Base-by-base conservation (phyloP, 2,797 vertebrate genomes). In the Clamator glandarius region DNA sequence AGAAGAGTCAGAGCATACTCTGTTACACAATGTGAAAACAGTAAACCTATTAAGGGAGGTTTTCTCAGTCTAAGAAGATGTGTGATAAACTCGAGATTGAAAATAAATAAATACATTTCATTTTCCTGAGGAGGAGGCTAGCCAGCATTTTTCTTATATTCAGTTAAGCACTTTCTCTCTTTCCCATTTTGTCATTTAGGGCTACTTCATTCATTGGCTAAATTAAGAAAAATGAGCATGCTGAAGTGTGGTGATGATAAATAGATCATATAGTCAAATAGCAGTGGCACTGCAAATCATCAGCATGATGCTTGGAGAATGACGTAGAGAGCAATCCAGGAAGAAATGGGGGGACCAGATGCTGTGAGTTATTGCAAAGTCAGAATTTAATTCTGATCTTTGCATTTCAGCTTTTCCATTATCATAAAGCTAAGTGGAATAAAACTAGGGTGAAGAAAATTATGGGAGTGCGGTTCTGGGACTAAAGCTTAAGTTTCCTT, bases 1-100 rank as follows among this genome's bases (percentile, higher is more conserved):
- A 44, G 42, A 84, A 93, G 75, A 94, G 61, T 92, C 91, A 89
- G 72, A 94, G 63, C 26, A 89, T 87, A 63, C 31, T 66, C 17
- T 28, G 26, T 76, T 93, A 61, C 87, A 63, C 70, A 52, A 67
- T 59, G 31, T 94, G 80, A 85, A 67, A 89, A 63, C 66, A 79
- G 57, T 59, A 85, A 87, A 66, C 31, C 63, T 61, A 26, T 26
- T 25, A 76, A 59, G 57, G 52, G 68, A 80, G 36, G 26, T 67
- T 93, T 93, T 79, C 39, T 84, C 84, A 69, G 46, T 68, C 42
- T 78, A 69, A 72, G 80, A 86, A 92, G 92, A 35, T 39, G 51
- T 76, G 57, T 64, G 87, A 87, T 85, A 76, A 85, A 83, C 39
- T 36, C 33, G n/a, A 92, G 26, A 9, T 50, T 88, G 75, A 66